Conservation (phyloP, 2,888 invertebrate genomes). For the Melieria omissa region DNA sequence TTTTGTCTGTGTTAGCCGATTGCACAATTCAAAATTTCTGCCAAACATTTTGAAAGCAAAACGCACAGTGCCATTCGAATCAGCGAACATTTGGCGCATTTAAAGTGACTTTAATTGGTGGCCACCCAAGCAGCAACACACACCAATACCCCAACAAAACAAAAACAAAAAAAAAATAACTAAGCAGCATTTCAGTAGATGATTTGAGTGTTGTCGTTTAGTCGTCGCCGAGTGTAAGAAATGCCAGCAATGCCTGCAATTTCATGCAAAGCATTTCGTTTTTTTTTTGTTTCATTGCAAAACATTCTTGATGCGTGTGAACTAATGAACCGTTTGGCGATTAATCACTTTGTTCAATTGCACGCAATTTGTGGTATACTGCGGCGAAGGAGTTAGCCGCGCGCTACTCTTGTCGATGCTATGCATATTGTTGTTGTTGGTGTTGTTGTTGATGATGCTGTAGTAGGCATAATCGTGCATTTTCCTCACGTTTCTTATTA, state of each 20-base stretch:
- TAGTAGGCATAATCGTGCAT: slow-evolving; percentile 12
- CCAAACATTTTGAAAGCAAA: neutral
- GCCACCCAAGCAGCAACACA: too few species aligned
- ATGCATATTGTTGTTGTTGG: neutral
- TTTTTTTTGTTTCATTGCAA: too few species aligned
- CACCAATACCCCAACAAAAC: too few species aligned
- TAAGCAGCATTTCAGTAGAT: too few species aligned
- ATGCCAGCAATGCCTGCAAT: too few species aligned
- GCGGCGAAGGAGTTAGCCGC: too few species aligned
- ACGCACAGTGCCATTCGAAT: neutral
- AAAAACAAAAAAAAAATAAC: too few species aligned
- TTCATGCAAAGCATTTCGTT: too few species aligned
- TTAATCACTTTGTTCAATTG: slow-evolving; percentile 37
- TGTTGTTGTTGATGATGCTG: neutral
- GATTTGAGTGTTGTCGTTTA: too few species aligned
- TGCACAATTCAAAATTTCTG: neutral
- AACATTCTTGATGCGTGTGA: slow-evolving; percentile 21
- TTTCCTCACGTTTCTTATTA: slow-evolving; percentile 24
- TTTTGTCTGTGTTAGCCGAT: neutral
- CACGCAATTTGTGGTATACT: too few species aligned
- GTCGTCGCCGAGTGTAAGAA: too few species aligned
- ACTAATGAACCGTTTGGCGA: slow-evolving; percentile 36
- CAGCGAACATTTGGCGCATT: slow-evolving; percentile 4
- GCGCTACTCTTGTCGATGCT: too few species aligned
- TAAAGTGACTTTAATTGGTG: slow-evolving; percentile 7